phyloP scores from a whole-genome alignment of 2,113 vertebrate species.

The Bubo bubo region DNA sequence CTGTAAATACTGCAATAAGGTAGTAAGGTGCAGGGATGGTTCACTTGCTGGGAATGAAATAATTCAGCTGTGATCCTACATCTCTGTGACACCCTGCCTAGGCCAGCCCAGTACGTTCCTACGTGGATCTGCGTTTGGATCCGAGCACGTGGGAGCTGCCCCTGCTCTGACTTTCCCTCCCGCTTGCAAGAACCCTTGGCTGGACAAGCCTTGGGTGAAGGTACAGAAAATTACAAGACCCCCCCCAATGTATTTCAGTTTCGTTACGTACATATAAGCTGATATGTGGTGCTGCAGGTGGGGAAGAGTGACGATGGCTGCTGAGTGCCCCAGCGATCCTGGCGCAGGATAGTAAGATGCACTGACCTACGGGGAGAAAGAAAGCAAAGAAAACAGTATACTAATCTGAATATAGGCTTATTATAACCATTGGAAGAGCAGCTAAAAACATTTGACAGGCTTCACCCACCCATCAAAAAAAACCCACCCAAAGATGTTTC shows the following conservation, averaged over 20 bases:
- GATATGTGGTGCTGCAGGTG: constrained; percentile 74
- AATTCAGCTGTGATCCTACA: background rate
- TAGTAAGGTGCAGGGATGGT: background rate
- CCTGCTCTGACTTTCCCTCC: background rate
- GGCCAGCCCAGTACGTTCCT: background rate
- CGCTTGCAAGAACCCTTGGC: rapidly evolving
- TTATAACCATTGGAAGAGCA: background rate
- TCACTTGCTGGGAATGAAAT: background rate
- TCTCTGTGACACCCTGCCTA: background rate
- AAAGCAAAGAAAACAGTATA: background rate
- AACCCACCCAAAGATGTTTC: background rate
- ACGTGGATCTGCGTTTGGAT: rapidly evolving
- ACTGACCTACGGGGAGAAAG: constrained; percentile 60
- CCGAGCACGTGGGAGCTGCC: rapidly evolving
- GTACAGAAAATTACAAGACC: rapidly evolving
- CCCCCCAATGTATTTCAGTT: rapidly evolving
- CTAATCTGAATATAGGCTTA: background rate
- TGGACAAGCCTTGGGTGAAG: background rate
- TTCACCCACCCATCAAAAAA: background rate
- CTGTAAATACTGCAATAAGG: background rate
- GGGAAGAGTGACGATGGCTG: constrained; percentile 71
- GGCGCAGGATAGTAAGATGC: constrained; percentile 38
- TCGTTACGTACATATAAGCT: constrained; percentile 74
- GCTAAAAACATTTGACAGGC: background rate
- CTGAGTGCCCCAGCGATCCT: constrained; percentile 54